phyloP scores from a whole-genome alignment of 53 echinoderm and acorn worm genomes.

The Actinopyga echinites region DNA sequence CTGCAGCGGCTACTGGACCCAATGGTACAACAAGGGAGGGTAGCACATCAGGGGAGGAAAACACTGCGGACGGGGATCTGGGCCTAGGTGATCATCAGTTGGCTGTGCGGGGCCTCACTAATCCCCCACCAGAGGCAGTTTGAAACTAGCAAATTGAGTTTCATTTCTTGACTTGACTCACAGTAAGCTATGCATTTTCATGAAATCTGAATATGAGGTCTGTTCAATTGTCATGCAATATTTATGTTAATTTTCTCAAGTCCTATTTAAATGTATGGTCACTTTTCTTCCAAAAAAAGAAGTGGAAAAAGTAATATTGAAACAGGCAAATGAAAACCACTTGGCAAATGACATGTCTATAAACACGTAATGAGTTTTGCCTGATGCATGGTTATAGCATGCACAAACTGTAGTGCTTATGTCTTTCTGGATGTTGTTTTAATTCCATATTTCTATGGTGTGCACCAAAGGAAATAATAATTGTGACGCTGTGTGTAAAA shows the following conservation, averaged over 20 bases:
- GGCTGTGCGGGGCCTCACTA: slow-evolving; percentile 48
- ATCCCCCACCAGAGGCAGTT: slow-evolving; percentile 43
- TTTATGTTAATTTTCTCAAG: background rate
- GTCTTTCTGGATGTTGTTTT: too few species aligned
- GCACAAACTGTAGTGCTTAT: too few species aligned
- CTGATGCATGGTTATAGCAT: too few species aligned
- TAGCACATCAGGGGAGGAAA: background rate
- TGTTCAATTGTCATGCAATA: slow-evolving; percentile 24
- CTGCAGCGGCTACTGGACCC: slow-evolving; percentile 9
- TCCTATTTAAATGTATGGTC: too few species aligned
- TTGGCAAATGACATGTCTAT: too few species aligned
- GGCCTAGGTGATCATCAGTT: slow-evolving; percentile 82
- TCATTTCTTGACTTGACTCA: background rate
- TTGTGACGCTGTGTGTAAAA: too few species aligned
- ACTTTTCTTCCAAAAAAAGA: too few species aligned
- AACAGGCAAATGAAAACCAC: too few species aligned
- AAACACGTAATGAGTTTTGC: too few species aligned
- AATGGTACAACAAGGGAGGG: slow-evolving; percentile 32
- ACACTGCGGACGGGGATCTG: slow-evolving; percentile 68
- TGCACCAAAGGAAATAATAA: too few species aligned
- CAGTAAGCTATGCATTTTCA: slow-evolving; percentile 18
- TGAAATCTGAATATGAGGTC: background rate
- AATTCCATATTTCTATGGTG: too few species aligned
- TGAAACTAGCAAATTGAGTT: background rate
- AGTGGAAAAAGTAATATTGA: too few species aligned